phyloP scores from a whole-genome alignment of 2,113 vertebrate genomes.

The Pedetes capensis region DNA sequence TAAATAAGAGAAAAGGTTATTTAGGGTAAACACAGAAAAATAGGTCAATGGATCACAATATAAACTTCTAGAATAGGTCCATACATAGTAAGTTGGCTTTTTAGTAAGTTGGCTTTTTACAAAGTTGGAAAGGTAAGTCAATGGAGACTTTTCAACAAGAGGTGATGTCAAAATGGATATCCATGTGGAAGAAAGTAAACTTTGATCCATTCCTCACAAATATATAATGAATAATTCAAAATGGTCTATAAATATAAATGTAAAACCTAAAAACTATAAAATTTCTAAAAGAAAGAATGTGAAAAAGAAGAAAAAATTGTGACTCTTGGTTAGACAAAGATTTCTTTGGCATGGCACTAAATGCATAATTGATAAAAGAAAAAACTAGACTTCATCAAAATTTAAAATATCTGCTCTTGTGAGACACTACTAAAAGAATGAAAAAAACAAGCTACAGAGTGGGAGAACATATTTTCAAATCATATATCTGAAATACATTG shows the following conservation, averaged over 20 bases:
- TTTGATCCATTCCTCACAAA: background rate
- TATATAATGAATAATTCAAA: background rate
- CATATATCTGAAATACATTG: background rate
- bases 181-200: background rate
- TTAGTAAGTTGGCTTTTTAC: background rate
- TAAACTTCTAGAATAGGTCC: background rate
- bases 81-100: too few relatives aligned
- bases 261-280: background rate
- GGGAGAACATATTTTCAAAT: background rate
- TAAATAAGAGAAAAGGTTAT: background rate
- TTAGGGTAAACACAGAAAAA: background rate
- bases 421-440: background rate
- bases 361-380: background rate
- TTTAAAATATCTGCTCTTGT: background rate
- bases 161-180: background rate
- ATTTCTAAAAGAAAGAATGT: background rate
- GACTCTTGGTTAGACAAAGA: background rate
- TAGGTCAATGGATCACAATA: background rate
- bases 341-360: background rate
- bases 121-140: background rate
- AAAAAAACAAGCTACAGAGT: background rate
- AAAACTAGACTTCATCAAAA: background rate
- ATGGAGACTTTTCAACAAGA: background rate
- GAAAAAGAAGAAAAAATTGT: background rate
- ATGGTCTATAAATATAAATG: background rate